Conservation (phyloP, 2,113 vertebrate species). For the Brachirus orientalis region DNA sequence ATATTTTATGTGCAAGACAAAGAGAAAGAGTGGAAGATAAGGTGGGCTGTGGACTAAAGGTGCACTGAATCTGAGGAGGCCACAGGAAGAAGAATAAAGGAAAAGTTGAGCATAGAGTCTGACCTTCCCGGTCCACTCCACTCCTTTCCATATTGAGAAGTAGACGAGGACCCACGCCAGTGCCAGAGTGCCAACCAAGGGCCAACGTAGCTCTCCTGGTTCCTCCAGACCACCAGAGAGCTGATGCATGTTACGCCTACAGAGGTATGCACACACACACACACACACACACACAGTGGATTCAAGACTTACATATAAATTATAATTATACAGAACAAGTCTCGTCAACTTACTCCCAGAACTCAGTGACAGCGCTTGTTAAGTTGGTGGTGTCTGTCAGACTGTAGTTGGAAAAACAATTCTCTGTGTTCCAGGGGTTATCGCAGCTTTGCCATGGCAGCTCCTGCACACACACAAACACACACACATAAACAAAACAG, state of each 20-base stretch:
- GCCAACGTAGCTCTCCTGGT: constrained; percentile 87
- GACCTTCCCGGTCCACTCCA: constrained; percentile 95
- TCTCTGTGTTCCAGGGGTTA: constrained; percentile 89
- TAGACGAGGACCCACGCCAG: constrained; percentile 93
- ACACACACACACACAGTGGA: constrained; percentile 17
- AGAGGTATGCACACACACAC: constrained; percentile 31
- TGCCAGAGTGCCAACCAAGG: constrained; percentile 87
- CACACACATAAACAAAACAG: neutral
- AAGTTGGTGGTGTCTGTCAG: constrained; percentile 89
- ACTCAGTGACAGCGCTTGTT: constrained; percentile 90
- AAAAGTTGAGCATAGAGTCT: too few relatives aligned
- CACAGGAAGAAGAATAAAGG: too few relatives aligned
- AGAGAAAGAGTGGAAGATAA: too few relatives aligned
- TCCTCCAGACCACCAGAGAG: constrained; percentile 86
- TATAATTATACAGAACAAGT: neutral
- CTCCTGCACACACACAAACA: constrained; percentile 72
- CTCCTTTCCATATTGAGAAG: constrained; percentile 95
- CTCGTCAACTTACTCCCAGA: constrained; percentile 88
- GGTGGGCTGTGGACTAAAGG: too few relatives aligned
- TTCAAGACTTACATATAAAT: neutral
- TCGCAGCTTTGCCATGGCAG: constrained; percentile 91
- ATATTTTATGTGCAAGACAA: too few relatives aligned
- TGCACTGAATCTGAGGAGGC: too few relatives aligned
- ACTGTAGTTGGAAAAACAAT: constrained; percentile 91
- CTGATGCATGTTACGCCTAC: constrained; percentile 92